A percentile compares a stretch with the other conserved stretches of the same genome.
Conservation (phyloP, 92 coral and sea anemone species). For the Muricea muricata region DNA sequence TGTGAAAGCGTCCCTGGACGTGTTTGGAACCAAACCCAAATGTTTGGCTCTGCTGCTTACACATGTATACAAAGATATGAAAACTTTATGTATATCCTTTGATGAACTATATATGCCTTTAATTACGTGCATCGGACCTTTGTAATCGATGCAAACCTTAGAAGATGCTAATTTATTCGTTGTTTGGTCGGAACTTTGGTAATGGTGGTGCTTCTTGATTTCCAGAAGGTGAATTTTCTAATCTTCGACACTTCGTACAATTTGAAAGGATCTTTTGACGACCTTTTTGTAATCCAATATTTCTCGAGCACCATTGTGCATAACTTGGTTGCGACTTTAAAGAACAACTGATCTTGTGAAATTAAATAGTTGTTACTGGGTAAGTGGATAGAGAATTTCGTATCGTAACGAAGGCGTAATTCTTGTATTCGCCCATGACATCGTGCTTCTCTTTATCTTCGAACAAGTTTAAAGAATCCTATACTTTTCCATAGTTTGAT, state of each 20-base stretch:
- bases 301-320: no score
- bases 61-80: no score
- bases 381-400: neutral
- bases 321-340: neutral
- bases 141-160: conserved; percentile 34
- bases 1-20: neutral
- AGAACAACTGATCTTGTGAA: neutral
- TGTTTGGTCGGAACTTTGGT: conserved; percentile 29
- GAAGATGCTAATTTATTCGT: conserved; percentile 26
- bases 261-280: conserved; percentile 31
- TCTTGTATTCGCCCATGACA: conserved; percentile 15
- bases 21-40: no score
- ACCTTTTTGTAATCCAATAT: conserved; percentile 56
- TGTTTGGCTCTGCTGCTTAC: no score
- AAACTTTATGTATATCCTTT: conserved; percentile 21
- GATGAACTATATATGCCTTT: conserved; percentile 11
- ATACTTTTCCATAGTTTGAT: neutral
- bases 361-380: neutral
- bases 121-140: conserved; percentile 19
- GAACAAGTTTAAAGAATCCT: conserved; percentile 8
- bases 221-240: conserved; percentile 26
- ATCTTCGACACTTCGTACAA: conserved; percentile 29
- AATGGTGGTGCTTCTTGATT: conserved; percentile 28
- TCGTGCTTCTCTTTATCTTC: neutral
- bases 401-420: neutral